phyloP scores from a whole-genome alignment of 2,797 vertebrate genomes.

The Hafferia zeledoni region DNA sequence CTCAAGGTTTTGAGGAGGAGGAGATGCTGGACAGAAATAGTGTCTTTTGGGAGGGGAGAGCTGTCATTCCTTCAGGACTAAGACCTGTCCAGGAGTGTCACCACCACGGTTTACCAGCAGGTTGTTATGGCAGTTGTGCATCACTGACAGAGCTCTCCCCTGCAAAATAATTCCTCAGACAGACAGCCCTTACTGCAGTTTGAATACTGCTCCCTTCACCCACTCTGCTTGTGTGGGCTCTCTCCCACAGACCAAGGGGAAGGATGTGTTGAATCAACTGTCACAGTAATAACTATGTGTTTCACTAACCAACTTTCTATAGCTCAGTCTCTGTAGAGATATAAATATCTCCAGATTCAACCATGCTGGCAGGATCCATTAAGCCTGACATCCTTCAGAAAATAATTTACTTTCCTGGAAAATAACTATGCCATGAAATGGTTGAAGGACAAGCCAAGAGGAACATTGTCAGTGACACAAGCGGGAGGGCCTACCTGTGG shows the following conservation, averaged over 20 bases:
- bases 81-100: neutral
- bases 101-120: neutral
- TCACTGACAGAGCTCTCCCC: neutral
- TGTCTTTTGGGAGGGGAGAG: neutral
- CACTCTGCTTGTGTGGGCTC: neutral
- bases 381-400: neutral
- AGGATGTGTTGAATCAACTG: neutral
- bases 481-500: conserved; percentile 80
- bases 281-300: neutral
- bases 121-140: neutral
- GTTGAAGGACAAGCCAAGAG: neutral
- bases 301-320: conserved; percentile 14
- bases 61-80: neutral
- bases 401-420: conserved; percentile 7
- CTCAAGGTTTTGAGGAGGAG: neutral
- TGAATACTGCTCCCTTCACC: neutral
- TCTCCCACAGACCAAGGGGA: neutral
- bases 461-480: neutral
- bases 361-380: neutral
- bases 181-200: neutral
- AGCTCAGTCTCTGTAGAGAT: conserved; percentile 8
- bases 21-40: neutral
- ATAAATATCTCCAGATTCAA: conserved; percentile 11
- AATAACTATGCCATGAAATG: neutral
- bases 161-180: neutral